Percentiles rank a stretch among this genome's conserved stretches.
Evolutionary conservation across 2,797 vertebrate genomes (phyloP).

Genomic region (Ceyx erithaca): DNA sequence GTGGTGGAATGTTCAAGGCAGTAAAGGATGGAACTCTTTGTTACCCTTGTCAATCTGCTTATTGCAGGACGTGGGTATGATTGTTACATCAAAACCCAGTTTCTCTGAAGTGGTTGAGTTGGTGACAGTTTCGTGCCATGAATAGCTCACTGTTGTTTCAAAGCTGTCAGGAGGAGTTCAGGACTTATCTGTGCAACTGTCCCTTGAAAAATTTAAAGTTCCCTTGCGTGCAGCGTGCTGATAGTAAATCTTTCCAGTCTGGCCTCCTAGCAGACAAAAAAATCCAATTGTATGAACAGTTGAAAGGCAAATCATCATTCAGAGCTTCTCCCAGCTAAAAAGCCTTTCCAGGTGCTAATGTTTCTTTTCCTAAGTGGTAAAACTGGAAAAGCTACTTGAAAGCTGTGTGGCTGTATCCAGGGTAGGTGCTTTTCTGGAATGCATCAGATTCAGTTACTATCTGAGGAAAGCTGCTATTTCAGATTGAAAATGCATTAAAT

Average conservation of each 20-base stretch:
- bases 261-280: constrained; percentile 1
- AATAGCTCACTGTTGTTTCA: constrained; percentile 25
- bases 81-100: not conserved
- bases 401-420: not conserved
- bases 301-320: constrained; percentile 13
- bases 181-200: constrained; percentile 33
- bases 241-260: constrained; percentile 47
- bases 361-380: constrained; percentile 38
- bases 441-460: not conserved
- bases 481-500: constrained; percentile 18
- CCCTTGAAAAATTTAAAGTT: constrained; percentile 39
- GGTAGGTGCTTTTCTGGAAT: constrained; percentile 26
- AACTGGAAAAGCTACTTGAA: constrained; percentile 41
- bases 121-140: not conserved
- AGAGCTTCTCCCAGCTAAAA: constrained; percentile 14
- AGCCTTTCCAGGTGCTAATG: constrained; percentile 55
- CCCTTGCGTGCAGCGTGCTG: constrained; percentile 8
- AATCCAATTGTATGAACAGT: constrained; percentile 44
- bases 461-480: constrained; percentile 4
- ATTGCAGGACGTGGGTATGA: not conserved
- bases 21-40: not conserved
- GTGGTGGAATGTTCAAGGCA: not conserved
- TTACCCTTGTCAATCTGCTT: not conserved
- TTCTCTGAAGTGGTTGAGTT: not conserved
- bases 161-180: constrained; percentile 2